Base-by-base conservation (phyloP, 53 echinoderm and acorn worm species). In the Zoroaster sp. region DNA sequence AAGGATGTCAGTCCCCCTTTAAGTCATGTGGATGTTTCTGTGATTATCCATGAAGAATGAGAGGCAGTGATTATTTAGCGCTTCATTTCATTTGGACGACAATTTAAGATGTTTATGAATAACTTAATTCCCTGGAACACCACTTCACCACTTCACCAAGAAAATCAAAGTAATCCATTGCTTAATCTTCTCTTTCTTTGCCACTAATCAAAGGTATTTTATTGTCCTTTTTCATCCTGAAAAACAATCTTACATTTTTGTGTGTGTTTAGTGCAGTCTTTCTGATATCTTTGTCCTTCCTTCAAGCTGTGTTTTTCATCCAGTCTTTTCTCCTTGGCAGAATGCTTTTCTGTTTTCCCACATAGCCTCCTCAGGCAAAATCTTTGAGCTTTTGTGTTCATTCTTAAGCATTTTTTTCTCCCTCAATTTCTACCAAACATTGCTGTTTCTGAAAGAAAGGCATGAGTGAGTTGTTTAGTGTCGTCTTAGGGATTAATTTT, bases 131-230 rank as follows among this genome's bases (percentile, higher is more conserved):
- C 40, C 40, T 15, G 40, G 21, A 15, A 38, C 21, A 17, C 73
- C 40, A 40, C 38, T n/a, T 37, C 73, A 37, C 40, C 14, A 39
- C 73, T 38, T 73, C 73, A 42, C 7, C 15, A 28, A 47, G 21
- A 13, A 76, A 45, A 32, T 32, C 12, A 40, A 33, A 76, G 47
- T 46, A 18, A 51, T 49, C 17, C 42, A 14, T 49, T 49, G 3
- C 76, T 18, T 76, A 76, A 76, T 76, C 76, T 45, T 12, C 76
- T 47, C 42, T 76, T 76, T 76, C 76, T 25, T 76, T 28, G 32
- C 76, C 9, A 28, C 12, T 33, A 11, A 31, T 32, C 44, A 28
- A 28, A 12, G 43, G 3, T 35, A 7, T 76, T 47, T 32, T 76
- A 21, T 73, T 42, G 4, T 33, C 34, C 70, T 23, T 55, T 40